Percentiles rank a stretch among this genome's conserved stretches.
Evolutionary conservation across 2,113 vertebrate genomes (phyloP).

Genomic region (Sylvilagus bachmani): DNA sequence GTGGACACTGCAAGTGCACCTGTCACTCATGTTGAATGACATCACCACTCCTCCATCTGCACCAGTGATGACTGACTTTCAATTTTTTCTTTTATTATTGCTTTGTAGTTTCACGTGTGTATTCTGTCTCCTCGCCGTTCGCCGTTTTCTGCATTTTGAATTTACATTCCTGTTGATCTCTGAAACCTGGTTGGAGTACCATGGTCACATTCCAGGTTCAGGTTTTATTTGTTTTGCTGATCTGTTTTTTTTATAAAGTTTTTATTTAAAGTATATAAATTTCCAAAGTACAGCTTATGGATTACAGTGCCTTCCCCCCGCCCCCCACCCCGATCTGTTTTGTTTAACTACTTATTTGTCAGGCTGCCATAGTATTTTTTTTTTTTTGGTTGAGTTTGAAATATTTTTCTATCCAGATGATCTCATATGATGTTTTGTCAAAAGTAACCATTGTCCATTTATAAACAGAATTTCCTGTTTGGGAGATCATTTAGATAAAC

Average conservation of each 20-base stretch:
- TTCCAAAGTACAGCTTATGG: too few relatives aligned
- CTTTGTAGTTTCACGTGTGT: not conserved
- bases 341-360: not conserved
- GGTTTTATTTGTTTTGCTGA: not conserved
- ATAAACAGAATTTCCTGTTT: conserved; percentile 61
- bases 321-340: too few relatives aligned
- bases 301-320: too few relatives aligned
- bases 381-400: not conserved
- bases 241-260: not conserved
- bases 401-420: conserved; percentile 59
- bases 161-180: not conserved
- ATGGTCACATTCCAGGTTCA: accelerated
- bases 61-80: not conserved
- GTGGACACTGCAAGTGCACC: not conserved
- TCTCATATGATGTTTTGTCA: conserved; percentile 47
- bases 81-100: not conserved
- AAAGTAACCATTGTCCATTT: conserved; percentile 51
- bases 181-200: not conserved
- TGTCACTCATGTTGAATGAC: too few relatives aligned
- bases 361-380: not conserved
- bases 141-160: not conserved
- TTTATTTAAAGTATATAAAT: too few relatives aligned
- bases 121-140: not conserved
- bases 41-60: not conserved
- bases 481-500: conserved; percentile 22